phyloP scores from a whole-genome alignment of 2,797 vertebrate genomes.

The Manis crassicaudata region DNA sequence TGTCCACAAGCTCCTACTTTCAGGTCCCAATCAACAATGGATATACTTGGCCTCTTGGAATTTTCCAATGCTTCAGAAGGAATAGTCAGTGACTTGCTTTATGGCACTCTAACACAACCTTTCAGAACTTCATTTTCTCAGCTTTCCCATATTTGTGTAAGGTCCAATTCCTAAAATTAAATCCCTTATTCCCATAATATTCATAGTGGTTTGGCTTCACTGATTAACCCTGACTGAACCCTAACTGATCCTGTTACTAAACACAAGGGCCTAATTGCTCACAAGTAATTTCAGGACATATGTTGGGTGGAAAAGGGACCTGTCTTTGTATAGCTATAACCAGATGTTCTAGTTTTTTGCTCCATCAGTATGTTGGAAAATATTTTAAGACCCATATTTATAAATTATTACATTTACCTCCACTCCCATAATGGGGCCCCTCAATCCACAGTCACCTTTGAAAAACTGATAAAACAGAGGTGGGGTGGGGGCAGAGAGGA shows the following conservation, averaged over 20 bases:
- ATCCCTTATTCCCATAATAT: conserved; percentile 12
- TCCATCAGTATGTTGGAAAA: not conserved
- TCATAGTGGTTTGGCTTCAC: not conserved
- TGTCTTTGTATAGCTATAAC: not conserved
- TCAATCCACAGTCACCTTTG: not conserved
- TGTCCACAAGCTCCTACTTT: not conserved
- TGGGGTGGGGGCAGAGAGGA: not conserved
- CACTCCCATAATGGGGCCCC: not conserved
- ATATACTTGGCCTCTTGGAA: not conserved
- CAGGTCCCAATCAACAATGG: not conserved
- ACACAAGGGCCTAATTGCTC: not conserved
- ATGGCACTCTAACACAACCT: not conserved
- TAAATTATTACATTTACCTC: not conserved
- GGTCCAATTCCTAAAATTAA: conserved; percentile 9
- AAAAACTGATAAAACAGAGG: not conserved
- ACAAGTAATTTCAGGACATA: not conserved
- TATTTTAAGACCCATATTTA: not conserved
- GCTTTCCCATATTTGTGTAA: not conserved
- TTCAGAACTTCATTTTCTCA: not conserved
- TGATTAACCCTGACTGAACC: not conserved
- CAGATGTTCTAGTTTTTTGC: not conserved
- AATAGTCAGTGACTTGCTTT: not conserved
- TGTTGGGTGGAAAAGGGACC: not conserved
- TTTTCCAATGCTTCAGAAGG: not conserved
- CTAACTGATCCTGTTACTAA: not conserved